Percentiles rank a stretch among this genome's conserved stretches.
Conservation (phyloP, 2,888 invertebrate genomes). For the Dryomyza anilis region DNA sequence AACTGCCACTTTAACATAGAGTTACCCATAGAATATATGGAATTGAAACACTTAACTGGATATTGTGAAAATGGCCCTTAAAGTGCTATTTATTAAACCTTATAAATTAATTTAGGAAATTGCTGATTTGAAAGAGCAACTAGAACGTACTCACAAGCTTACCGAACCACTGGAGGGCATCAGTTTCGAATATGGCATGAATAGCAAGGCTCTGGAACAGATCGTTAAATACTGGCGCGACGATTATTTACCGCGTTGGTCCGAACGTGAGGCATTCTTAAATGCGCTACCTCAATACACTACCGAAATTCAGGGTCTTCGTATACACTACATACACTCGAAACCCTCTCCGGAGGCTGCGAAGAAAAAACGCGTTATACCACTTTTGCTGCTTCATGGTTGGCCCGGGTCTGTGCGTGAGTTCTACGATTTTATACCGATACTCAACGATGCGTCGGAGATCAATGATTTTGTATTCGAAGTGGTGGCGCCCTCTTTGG, state of each 20-base stretch:
- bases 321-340: slow-evolving; percentile 76
- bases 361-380: slow-evolving; percentile 63
- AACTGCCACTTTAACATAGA: too few relatives aligned
- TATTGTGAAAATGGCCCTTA: too few relatives aligned
- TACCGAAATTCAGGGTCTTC: slow-evolving; percentile 72
- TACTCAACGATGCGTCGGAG: slow-evolving; percentile 64
- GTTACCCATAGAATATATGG: too few relatives aligned
- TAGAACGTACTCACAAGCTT: slow-evolving; percentile 64
- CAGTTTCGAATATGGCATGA: slow-evolving; percentile 82
- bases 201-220: slow-evolving; percentile 69
- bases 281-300: slow-evolving; percentile 77
- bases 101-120: slow-evolving; percentile 59
- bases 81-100: too few relatives aligned
- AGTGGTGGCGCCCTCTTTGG: slow-evolving; percentile 70
- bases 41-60: too few relatives aligned
- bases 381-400: slow-evolving; percentile 79
- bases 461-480: slow-evolving; percentile 66
- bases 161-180: slow-evolving; percentile 68
- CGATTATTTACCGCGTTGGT: slow-evolving; percentile 72
- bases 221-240: slow-evolving; percentile 80
- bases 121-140: slow-evolving; percentile 66
- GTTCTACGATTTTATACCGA: slow-evolving; percentile 76
- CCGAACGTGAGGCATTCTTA: slow-evolving; percentile 68
- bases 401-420: slow-evolving; percentile 87
- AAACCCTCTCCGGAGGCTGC: slow-evolving; percentile 61